Evolutionary conservation across 2,888 invertebrate genomes (phyloP).

Genomic region (Phyllotreta cruciferae): DNA sequence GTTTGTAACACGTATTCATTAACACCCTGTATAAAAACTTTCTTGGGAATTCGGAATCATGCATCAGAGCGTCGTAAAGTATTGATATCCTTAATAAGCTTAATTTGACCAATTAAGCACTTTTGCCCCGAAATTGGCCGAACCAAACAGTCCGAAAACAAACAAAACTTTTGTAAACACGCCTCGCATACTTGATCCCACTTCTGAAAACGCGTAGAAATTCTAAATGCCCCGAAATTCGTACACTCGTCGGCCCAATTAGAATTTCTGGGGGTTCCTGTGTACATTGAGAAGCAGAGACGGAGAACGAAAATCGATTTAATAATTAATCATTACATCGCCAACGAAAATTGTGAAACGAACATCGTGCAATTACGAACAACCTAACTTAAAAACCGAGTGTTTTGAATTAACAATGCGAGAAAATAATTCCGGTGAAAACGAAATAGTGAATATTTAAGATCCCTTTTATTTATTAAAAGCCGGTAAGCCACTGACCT

Average conservation of each 20-base stretch:
- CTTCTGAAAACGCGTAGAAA: slow-evolving; percentile 27
- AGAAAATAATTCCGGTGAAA: background rate
- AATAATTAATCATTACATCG: background rate
- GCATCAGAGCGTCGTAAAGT: no score
- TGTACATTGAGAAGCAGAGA: slow-evolving; percentile 21
- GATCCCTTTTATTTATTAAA: background rate
- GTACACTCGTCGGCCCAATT: slow-evolving; percentile 38
- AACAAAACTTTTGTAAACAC: slow-evolving; percentile 26
- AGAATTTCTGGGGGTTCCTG: slow-evolving; percentile 41
- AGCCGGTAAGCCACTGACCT: background rate
- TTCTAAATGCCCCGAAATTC: slow-evolving; percentile 26
- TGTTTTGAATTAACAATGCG: background rate
- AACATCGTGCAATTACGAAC: background rate
- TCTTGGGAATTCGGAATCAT: no score
- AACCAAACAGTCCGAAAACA: slow-evolving; percentile 20
- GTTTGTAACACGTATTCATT: no score
- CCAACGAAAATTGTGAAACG: background rate
- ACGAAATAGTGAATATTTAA: background rate
- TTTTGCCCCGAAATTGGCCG: slow-evolving; percentile 11
- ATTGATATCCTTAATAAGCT: no score
- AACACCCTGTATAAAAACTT: no score
- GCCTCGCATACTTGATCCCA: slow-evolving; percentile 27
- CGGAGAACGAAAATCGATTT: slow-evolving; percentile 1
- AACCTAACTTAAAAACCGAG: no score
- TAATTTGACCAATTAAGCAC: slow-evolving; percentile 15